These are phyloP conservation scores for Steinernema scapterisci DNA, from an alignment of 2,888 invertebrate genomes.

Conservation along the genomic window DNA sequence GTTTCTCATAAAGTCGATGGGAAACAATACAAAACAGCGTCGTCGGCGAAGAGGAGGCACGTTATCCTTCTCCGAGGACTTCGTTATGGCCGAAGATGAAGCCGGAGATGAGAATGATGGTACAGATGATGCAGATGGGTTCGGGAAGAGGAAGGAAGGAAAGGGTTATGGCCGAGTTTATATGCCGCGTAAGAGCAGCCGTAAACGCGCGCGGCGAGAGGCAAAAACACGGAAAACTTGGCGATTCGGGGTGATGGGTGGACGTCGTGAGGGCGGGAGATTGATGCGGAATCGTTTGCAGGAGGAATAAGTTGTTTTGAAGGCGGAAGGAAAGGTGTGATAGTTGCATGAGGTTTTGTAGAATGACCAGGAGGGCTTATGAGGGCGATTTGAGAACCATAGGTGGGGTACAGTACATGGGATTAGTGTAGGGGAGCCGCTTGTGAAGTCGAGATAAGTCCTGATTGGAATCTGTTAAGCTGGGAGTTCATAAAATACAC, in stretches of 20 bases:
- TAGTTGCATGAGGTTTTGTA: not conserved
- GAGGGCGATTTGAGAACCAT: too few relatives aligned
- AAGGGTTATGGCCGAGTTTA: conserved; percentile 4
- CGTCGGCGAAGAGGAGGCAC: not conserved
- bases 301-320: not conserved
- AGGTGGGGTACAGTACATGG: too few relatives aligned
- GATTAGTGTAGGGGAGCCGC: too few relatives aligned
- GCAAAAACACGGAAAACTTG: conserved; percentile 3
- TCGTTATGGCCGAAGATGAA: too few relatives aligned
- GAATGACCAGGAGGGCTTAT: too few relatives aligned
- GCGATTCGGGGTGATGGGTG: conserved; percentile 6
- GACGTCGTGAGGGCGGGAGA: not conserved
- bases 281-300: not conserved
- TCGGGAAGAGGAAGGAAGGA: not conserved
- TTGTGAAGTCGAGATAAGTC: too few relatives aligned
- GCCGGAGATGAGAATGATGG: too few relatives aligned
- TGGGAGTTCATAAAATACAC: too few relatives aligned
- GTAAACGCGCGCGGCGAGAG: conserved; percentile 3
- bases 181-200: not conserved
- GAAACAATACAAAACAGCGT: conserved; percentile 32
- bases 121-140: conserved; percentile 12
- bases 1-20: conserved; percentile 31
- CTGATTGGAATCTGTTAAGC: too few relatives aligned
- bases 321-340: not conserved
- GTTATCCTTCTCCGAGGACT: too few relatives aligned